Percentiles rank a stretch among this genome's conserved stretches.
Conservation (phyloP, 2,797 vertebrate genomes). For the Valencia hispanica region DNA sequence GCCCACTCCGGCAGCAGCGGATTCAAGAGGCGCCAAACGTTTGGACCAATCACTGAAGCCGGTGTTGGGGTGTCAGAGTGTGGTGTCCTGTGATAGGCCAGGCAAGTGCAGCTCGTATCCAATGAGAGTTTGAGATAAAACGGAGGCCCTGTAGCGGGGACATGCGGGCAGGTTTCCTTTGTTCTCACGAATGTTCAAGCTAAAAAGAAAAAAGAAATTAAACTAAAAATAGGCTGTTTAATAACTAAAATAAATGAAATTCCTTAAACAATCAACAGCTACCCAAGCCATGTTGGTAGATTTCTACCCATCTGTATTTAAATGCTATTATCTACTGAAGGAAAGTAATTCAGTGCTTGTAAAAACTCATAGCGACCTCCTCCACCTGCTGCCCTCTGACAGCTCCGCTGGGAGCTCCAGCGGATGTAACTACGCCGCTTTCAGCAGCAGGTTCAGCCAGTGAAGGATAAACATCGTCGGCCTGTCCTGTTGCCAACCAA, state of each 20-base stretch:
- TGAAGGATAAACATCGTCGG: background rate
- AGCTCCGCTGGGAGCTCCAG: background rate
- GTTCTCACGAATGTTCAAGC: conserved; percentile 75
- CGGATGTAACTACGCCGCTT: background rate
- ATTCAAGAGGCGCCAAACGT: conserved; percentile 84
- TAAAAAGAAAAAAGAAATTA: conserved; percentile 20
- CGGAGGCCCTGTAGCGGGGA: conserved; percentile 59
- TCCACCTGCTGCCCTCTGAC: background rate
- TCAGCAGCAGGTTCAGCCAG: background rate
- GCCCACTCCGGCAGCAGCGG: conserved; percentile 72
- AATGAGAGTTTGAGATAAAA: conserved; percentile 54
- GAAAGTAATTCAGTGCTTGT: background rate
- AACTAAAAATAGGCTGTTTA: background rate
- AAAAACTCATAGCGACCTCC: background rate
- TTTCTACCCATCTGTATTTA: background rate
- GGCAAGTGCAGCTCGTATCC: conserved; percentile 13
- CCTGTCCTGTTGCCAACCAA: too few species aligned
- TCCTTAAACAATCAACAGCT: fast-evolving
- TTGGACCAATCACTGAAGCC: conserved; percentile 67
- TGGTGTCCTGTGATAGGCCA: conserved; percentile 45
- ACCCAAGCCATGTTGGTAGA: background rate
- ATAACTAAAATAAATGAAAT: background rate
- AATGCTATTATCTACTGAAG: background rate
- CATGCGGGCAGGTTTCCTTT: conserved; percentile 82
- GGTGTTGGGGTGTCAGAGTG: conserved; percentile 36